These are phyloP conservation scores for Dipodomys ordii DNA, from an alignment of 2,113 vertebrate species.

Conservation along the genomic window DNA sequence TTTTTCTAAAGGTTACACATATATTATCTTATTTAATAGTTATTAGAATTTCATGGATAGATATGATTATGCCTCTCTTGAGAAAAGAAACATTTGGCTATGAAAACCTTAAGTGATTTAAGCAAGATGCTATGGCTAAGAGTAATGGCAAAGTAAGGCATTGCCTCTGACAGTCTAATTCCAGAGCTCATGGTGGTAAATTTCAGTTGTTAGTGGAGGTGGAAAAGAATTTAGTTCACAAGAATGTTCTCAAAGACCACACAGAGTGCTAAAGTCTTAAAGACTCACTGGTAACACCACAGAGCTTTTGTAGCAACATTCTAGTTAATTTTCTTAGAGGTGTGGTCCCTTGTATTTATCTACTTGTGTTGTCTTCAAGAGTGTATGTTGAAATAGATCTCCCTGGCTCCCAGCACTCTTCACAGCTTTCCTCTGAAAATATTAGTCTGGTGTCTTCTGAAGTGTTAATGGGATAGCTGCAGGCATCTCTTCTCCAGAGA, in stretches of 20 bases:
- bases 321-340: background rate
- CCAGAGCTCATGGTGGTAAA: background rate
- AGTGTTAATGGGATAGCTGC: background rate
- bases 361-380: background rate
- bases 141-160: background rate
- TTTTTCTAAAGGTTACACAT: background rate
- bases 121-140: background rate
- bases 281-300: background rate
- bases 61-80: background rate
- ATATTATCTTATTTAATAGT: background rate
- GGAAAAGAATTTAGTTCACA: background rate
- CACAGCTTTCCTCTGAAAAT: background rate
- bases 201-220: too few species aligned
- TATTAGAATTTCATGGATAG: background rate
- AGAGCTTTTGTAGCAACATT: background rate
- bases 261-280: background rate
- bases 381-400: background rate
- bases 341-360: background rate
- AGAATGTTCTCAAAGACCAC: background rate
- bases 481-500: background rate
- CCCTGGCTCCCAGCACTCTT: too few species aligned
- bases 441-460: background rate
- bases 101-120: background rate
- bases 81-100: background rate
- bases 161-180: background rate